Conservation (phyloP, 1,140 invertebrate genomes). For the Sesamia nonagrioides region DNA sequence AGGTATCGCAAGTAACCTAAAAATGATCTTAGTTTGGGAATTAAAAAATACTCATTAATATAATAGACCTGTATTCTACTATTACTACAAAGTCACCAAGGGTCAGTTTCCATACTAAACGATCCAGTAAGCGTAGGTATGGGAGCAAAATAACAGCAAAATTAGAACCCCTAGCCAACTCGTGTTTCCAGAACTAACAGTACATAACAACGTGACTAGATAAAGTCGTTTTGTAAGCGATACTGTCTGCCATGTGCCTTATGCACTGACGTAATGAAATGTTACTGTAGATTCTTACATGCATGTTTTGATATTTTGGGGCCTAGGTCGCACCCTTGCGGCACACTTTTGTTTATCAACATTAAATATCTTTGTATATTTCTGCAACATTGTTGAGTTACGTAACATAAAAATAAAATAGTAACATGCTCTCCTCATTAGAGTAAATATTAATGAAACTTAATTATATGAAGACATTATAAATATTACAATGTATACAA, state of each 20-base stretch:
- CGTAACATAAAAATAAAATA: not conserved
- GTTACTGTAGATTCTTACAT: conserved; percentile 29
- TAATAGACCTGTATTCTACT: not conserved
- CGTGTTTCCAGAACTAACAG: conserved; percentile 60
- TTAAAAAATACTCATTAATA: no score
- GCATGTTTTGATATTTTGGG: conserved; percentile 28
- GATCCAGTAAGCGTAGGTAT: conserved; percentile 29
- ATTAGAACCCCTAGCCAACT: conserved; percentile 45
- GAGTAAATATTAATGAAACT: not conserved
- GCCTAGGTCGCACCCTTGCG: conserved; percentile 26
- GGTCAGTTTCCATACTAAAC: conserved; percentile 10
- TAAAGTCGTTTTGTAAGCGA: conserved; percentile 61
- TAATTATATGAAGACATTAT: conserved; percentile 18
- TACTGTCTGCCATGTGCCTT: conserved; percentile 58
- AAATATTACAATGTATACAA: not conserved
- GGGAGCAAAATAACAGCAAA: conserved; percentile 46
- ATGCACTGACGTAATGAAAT: conserved; percentile 40
- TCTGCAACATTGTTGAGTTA: not conserved
- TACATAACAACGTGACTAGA: conserved; percentile 60
- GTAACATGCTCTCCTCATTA: not conserved
- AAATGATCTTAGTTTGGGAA: no score
- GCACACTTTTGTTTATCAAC: not conserved
- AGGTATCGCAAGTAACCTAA: no score
- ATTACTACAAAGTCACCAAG: not conserved
- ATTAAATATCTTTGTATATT: not conserved